Evolutionary conservation across 2,797 vertebrate species (phyloP), one percentile per base, ranked within the genome.

Genomic region (Gallinago stenura): DNA sequence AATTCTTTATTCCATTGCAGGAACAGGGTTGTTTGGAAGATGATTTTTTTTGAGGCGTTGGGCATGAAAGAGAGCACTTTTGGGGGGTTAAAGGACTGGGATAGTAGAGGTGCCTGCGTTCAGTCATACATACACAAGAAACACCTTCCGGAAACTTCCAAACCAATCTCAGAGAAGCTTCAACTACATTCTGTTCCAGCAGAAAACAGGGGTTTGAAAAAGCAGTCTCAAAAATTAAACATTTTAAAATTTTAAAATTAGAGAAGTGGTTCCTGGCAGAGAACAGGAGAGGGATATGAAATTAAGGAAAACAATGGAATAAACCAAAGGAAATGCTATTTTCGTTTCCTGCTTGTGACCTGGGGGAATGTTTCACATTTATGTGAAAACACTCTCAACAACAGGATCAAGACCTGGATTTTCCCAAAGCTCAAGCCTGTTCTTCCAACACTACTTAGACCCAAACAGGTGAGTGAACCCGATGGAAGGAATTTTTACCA

Each of bases 401-500:
- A 9, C 25, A 48, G 21, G 17, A 35, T 31, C 33, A 5, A 69
- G 61, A 82, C 5, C 31, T 28, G 57, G 9, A 35, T 68, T 61
- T 76, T 64, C 62, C 72, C 43, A 6, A 35, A 41, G 50, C 65
- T 73, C 71, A 13, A 2, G 57, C 37, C 2, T 3, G 3, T 14
- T 84, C 33, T 80, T 56, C 60, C 66, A 41, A 6, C 3, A 10
- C 28, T 24, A 3, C 35, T 22, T 9, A 4, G 48, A 12, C 39
- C 33, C 28, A 8, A 31, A 17, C 12, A 75, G 73, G 53, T 24
- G 53, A 92, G 26, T 7, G 56, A 80, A 25, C 8, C 9, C 7
- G 3, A 15, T 6, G 7, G 18, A 21, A 70, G 30, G 62, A n/a
- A 33, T 43, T 56, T 12, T 3, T 19, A 68, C 2, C 2, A 1